A percentile compares a stretch with the other conserved stretches of the same genome.
phyloP scores from a whole-genome alignment of 2,888 invertebrate genomes.

The Gonocerus acuteangulatus region DNA sequence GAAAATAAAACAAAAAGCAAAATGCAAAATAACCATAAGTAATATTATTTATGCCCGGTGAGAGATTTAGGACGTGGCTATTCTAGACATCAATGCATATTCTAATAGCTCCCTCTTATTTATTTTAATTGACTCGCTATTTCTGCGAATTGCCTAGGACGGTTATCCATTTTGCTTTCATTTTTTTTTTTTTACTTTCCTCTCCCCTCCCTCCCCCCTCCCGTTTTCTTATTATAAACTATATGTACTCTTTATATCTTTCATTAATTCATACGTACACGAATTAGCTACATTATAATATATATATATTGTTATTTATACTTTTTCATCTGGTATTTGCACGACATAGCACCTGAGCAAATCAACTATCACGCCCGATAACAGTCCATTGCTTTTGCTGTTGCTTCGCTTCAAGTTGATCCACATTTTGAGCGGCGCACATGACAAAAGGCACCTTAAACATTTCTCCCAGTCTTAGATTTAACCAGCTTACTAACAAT shows the following conservation, averaged over 20 bases:
- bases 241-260: conserved; percentile 11
- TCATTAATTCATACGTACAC: conserved; percentile 10
- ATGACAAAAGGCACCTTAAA: conserved; percentile 27
- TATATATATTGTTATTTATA: conserved; percentile 16
- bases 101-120: conserved; percentile 1
- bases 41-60: not conserved
- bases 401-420: conserved; percentile 20
- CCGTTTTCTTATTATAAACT: conserved; percentile 14
- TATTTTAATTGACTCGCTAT: conserved; percentile 22
- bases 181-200: conserved; percentile 1
- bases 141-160: conserved; percentile 23
- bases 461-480: conserved; percentile 19
- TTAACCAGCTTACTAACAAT: conserved; percentile 19
- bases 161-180: conserved; percentile 18
- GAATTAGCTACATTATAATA: conserved; percentile 11
- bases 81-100: conserved; percentile 5
- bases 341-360: conserved; percentile 35
- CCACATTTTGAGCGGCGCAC: conserved; percentile 32
- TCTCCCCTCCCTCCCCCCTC: not conserved
- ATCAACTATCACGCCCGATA: conserved; percentile 28
- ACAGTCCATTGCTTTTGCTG: conserved; percentile 20
- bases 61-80: conserved; percentile 10
- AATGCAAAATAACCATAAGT: not conserved
- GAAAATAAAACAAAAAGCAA: conserved; percentile 2
- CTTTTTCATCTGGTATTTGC: conserved; percentile 28